Percentiles rank a stretch among this genome's conserved stretches.
Evolutionary conservation across 2,888 invertebrate species (phyloP).

Genomic region (Dolichomitus sp.): DNA sequence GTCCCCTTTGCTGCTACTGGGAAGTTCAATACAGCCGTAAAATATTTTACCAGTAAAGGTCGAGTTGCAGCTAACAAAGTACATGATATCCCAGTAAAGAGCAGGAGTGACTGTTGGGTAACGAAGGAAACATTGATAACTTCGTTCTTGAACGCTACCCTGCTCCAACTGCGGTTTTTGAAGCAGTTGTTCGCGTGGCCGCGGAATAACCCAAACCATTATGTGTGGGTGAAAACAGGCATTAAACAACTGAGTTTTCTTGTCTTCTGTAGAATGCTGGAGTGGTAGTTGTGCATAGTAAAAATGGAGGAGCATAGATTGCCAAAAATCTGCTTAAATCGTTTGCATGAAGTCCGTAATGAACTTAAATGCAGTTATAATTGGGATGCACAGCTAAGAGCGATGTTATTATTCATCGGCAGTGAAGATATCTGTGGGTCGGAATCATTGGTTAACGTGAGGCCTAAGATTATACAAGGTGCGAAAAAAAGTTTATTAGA

Average conservation of each 20-base stretch:
- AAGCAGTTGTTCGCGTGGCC: conserved; percentile 1
- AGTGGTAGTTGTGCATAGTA: too few species aligned
- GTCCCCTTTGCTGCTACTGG: not conserved
- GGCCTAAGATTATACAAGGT: too few species aligned
- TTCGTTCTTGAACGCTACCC: not conserved
- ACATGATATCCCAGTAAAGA: not conserved
- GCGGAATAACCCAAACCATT: not conserved
- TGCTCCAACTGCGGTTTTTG: not conserved
- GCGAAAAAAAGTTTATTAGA: too few species aligned
- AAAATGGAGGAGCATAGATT: too few species aligned
- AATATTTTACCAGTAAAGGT: conserved; percentile 5
- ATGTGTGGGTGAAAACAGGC: not conserved
- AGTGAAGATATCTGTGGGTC: too few species aligned
- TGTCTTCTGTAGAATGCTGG: too few species aligned
- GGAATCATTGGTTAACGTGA: too few species aligned
- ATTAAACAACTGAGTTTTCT: not conserved
- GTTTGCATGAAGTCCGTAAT: too few species aligned
- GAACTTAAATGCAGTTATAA: too few species aligned
- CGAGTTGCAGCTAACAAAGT: not conserved
- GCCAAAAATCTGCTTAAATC: too few species aligned
- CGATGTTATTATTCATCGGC: too few species aligned
- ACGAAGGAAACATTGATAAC: conserved; percentile 1
- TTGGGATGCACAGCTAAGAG: too few species aligned
- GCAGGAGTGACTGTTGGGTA: conserved; percentile 17
- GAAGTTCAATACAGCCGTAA: not conserved